Evolutionary conservation across 2,113 vertebrate genomes (phyloP), one percentile per base, ranked within the genome.

Genomic region (Conger conger): DNA sequence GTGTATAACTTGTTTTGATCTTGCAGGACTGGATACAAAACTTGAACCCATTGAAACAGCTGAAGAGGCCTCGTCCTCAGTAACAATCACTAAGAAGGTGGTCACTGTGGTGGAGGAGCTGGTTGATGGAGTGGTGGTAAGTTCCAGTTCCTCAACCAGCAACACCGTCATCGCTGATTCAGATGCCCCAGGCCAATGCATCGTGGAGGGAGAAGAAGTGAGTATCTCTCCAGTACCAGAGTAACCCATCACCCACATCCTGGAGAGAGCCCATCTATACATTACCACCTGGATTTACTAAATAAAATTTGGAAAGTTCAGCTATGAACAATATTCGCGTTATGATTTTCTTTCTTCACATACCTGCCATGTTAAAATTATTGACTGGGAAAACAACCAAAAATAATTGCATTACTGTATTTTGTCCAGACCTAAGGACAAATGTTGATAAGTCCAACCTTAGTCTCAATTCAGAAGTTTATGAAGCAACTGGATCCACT

Each of bases 11-110:
- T 81, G 54, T 42, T 33, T 33, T 81, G 13, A 57, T 30, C 27
- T 81, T 53, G 6, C 40, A 79, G 76, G 36, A 20, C 13, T 33
- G 20, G 6, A 53, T 33, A 40, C 54, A n/a, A 85, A 35, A 35
- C 15, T 76, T 37, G 37, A 63, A 78, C 35, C 63, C 27, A 36
- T 82, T 85, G 81, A 53, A 83, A 87, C 82, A 50, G 53, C 77
- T 53, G 60, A n/a, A 2, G 68, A 13, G 3, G 16, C 45, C 40
- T 80, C 15, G 16, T n/a, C n/a, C n/a, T 35, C 37, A 77, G 40
- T 35, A 79, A 35, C 73, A 13, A 30, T 27, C 13, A 53, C 50
- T 7, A 78, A 80, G 38, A 88, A 82, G 42, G 83, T 84, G 38
- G 79, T 79, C 80, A 86, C 79, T 3, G 35, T 79, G 36, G 79